phyloP scores from a whole-genome alignment of 1,140 invertebrate genomes.

The Cherax destructor region DNA sequence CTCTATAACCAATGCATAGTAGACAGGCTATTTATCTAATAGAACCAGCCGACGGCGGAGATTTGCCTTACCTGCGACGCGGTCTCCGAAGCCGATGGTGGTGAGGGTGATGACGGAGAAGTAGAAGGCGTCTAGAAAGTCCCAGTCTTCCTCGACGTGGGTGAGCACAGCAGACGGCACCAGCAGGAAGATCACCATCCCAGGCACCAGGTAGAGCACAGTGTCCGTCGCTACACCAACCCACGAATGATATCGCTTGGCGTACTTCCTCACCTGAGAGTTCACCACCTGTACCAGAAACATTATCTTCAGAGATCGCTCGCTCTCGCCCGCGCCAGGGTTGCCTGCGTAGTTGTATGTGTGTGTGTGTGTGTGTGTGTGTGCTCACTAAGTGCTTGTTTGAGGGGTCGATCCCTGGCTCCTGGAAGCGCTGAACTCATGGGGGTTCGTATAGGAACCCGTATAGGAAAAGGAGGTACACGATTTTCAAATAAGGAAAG shows the following conservation, averaged over 20 bases:
- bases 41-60: not conserved
- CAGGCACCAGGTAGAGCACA: conserved; percentile 75
- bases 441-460: too few relatives aligned
- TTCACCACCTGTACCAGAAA: conserved; percentile 27
- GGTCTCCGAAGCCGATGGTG: conserved; percentile 73
- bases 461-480: too few relatives aligned
- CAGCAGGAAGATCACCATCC: conserved; percentile 75
- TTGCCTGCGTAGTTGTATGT: not conserved
- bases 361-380: not conserved
- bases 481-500: too few relatives aligned
- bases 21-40: too few relatives aligned
- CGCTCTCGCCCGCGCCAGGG: not conserved
- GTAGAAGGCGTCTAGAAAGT: conserved; percentile 78
- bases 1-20: too few relatives aligned
- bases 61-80: conserved; percentile 51
- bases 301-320: too few relatives aligned
- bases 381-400: too few relatives aligned
- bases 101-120: conserved; percentile 80
- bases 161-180: conserved; percentile 80
- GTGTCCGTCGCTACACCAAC: conserved; percentile 30
- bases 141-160: conserved; percentile 77
- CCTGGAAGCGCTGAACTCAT: too few relatives aligned
- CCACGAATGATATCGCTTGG: conserved; percentile 38
- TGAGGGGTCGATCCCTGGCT: too few relatives aligned
- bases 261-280: conserved; percentile 6